These are phyloP conservation scores for Ptilorrhoa leucosticta DNA, from an alignment of 2,113 vertebrate genomes.

Conservation along the genomic window DNA sequence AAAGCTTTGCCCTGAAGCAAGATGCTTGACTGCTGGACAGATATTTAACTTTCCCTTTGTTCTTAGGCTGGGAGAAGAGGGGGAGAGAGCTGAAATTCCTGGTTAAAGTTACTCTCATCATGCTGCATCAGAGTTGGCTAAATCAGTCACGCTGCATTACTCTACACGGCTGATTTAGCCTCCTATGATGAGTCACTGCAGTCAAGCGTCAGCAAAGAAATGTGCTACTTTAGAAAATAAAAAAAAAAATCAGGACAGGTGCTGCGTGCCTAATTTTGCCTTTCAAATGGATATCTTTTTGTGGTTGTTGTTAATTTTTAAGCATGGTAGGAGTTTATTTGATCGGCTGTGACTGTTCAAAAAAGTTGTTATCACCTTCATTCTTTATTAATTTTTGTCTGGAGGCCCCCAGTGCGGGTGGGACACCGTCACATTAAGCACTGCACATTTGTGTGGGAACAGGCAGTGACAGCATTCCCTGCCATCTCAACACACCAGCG, in stretches of 20 bases:
- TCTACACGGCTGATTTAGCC: constrained; percentile 49
- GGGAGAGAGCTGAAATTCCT: background rate
- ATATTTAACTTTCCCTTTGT: constrained; percentile 35
- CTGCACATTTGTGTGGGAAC: background rate
- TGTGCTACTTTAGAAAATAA: constrained; percentile 8
- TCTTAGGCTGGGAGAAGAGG: background rate
- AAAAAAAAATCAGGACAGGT: background rate
- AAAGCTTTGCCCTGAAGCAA: background rate
- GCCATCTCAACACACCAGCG: accelerated
- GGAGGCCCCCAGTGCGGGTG: background rate
- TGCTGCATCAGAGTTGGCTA: constrained; percentile 50
- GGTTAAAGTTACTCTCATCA: background rate
- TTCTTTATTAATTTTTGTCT: background rate
- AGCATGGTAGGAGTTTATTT: background rate
- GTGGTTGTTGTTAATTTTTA: background rate
- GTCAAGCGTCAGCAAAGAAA: constrained; percentile 43
- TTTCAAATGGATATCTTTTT: background rate
- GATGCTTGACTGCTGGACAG: background rate
- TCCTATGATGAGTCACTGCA: constrained; percentile 60
- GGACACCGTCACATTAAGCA: background rate
- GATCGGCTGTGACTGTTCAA: background rate
- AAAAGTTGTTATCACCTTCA: background rate
- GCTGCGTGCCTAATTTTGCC: background rate
- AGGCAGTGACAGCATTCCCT: background rate
- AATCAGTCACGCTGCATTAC: constrained; percentile 60